Base-by-base conservation (phyloP, 2,888 invertebrate species). In the Eilema depressum region DNA sequence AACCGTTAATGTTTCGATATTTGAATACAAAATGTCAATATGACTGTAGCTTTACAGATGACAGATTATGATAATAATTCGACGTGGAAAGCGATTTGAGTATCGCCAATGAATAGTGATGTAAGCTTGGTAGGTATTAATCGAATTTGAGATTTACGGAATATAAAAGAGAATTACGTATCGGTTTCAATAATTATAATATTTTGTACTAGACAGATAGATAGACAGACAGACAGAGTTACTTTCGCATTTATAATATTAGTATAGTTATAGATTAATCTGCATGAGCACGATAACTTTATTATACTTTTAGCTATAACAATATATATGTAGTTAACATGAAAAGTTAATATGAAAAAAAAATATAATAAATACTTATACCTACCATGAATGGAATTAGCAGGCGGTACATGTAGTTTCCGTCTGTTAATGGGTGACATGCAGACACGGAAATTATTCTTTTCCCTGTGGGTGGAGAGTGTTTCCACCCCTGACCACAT, bases 41-140 rank as follows among this genome's bases (percentile, higher is more conserved):
- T 53, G 7, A n/a, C 53, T 53, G 66, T 66, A 26, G 59, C 59
- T 59, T 37, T 25, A 57, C 37, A 59, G 59, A 66, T 59, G 41
- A 37, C 66, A 66, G 30, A 28, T 23, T 53, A 53, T n/a, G n/a
- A n/a, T 53, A 53, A n/a, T 53, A 53, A 10, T 53, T 53, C n/a
- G 53, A 53, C 8, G 20, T 53, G 20, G 53, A n/a, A 53, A 53
- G 2, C n/a, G 53, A 53, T 53, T 53, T 53, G 53, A 53, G 7
- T 47, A 47, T 47, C 5, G 47, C 5, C 47, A 20, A 7, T 33
- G 47, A 47, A 47, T 47, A 47, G 47, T 47, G 47, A 47, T 47
- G 47, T 47, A 47, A 47, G 20, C 20, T 7, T n/a, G n/a, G n/a
- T 53, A 10, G 53, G 2, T 53, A 53, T n/a, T 53, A 10, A 20